A percentile compares a stretch with the other conserved stretches of the same genome.
Evolutionary conservation across 2,113 vertebrate species (phyloP).

Genomic region (Balaenoptera acutorostrata): DNA sequence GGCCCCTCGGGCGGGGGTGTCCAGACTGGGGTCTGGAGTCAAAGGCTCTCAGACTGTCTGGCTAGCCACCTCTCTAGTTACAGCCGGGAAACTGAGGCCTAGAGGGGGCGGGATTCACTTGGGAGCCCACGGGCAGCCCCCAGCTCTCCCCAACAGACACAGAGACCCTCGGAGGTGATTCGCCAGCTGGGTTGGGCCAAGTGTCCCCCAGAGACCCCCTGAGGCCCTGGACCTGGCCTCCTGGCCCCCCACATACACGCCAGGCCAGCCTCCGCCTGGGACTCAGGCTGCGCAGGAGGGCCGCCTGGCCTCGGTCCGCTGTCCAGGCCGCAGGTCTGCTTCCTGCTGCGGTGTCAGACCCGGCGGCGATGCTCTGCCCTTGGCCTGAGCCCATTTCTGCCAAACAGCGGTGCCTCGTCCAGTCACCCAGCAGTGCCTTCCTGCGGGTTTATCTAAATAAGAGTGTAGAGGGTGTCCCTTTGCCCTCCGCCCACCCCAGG

Average conservation of each 20-base stretch:
- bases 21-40: not conserved
- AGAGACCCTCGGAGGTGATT: too few relatives aligned
- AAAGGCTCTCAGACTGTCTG: not conserved
- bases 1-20: too few relatives aligned
- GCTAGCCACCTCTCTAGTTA: not conserved
- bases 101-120: fast-evolving
- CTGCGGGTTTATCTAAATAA: too few relatives aligned
- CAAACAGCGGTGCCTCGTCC: fast-evolving
- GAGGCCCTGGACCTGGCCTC: not conserved
- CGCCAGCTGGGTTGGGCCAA: fast-evolving
- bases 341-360: fast-evolving
- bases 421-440: fast-evolving
- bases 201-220: too few relatives aligned
- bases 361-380: fast-evolving
- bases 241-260: too few relatives aligned
- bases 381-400: not conserved
- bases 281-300: not conserved
- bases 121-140: not conserved
- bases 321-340: fast-evolving
- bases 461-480: fast-evolving
- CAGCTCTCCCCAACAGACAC: fast-evolving
- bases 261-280: not conserved
- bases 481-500: fast-evolving
- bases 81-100: not conserved
- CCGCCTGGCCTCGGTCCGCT: not conserved